phyloP scores from a whole-genome alignment of 2,888 invertebrate species.

The Apotomis betuletana region DNA sequence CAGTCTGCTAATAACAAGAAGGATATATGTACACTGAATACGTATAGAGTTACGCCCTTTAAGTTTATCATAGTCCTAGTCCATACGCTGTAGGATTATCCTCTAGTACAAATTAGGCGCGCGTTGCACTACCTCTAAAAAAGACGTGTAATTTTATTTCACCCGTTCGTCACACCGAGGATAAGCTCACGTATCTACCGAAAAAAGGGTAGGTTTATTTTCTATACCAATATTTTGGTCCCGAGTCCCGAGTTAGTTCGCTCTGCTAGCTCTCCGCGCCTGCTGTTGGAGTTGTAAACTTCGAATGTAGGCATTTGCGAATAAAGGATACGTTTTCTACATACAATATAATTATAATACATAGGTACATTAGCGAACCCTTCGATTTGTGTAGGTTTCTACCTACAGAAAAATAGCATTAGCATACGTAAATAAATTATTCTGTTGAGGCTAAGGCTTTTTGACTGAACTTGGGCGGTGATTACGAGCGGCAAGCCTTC shows the following conservation, averaged over 20 bases:
- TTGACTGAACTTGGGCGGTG: no score
- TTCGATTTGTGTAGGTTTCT: not conserved
- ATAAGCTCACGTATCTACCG: not conserved
- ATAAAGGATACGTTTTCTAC: not conserved
- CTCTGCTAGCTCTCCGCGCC: slow-evolving; percentile 6
- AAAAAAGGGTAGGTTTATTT: slow-evolving; percentile 3
- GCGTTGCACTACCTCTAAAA: slow-evolving; percentile 42
- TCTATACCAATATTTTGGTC: slow-evolving; percentile 21
- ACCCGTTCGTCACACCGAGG: not conserved
- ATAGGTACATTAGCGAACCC: not conserved
- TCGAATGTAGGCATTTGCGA: slow-evolving; percentile 5
- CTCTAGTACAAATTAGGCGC: slow-evolving; percentile 49
- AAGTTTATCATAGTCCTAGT: slow-evolving; percentile 34
- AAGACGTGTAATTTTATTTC: slow-evolving; percentile 11
- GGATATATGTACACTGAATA: not conserved
- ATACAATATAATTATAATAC: not conserved
- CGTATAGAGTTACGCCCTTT: not conserved
- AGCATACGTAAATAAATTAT: no score
- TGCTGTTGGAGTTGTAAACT: slow-evolving; percentile 22
- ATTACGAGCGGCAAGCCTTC: no score
- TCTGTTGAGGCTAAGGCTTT: no score
- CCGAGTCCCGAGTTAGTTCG: slow-evolving; percentile 13
- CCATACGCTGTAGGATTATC: slow-evolving; percentile 48
- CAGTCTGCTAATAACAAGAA: not conserved
- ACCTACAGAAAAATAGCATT: no score